Evolutionary conservation across 2,888 invertebrate species (phyloP).

Genomic region (Dysmachus trigonus): DNA sequence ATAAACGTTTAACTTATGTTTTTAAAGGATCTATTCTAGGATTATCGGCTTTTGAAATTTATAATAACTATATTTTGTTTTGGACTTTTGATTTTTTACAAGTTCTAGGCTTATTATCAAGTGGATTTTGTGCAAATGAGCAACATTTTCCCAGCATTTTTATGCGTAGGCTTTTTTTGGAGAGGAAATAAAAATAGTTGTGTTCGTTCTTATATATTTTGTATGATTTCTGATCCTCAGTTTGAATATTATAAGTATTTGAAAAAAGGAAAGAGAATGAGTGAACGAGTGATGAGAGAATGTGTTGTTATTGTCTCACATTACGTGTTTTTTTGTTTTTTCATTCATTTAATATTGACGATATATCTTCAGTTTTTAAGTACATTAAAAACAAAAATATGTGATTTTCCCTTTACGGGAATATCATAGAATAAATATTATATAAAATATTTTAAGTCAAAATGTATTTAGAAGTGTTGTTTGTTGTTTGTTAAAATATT

Average conservation of each 20-base stretch:
- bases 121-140: constrained; percentile 11
- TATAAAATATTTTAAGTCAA: constrained; percentile 21
- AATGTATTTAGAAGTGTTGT: constrained; percentile 45
- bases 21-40: not conserved
- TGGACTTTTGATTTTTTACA: not conserved
- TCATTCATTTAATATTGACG: constrained; percentile 5
- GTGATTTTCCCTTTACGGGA: not conserved
- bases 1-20: not conserved
- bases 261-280: not conserved
- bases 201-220: not conserved
- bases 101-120: not conserved
- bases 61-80: not conserved
- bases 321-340: constrained; percentile 30
- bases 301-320: constrained; percentile 43
- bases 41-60: not conserved
- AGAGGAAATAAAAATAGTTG: not conserved
- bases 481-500: constrained; percentile 38
- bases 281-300: constrained; percentile 18
- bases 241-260: not conserved
- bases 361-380: not conserved
- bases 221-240: not conserved
- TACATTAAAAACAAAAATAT: constrained; percentile 1
- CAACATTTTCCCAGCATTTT: constrained; percentile 17
- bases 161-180: constrained; percentile 10
- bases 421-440: constrained; percentile 13